These are phyloP conservation scores for Sylvicapra grimmia DNA, from an alignment of 2,113 vertebrate species.

Conservation along the genomic window DNA sequence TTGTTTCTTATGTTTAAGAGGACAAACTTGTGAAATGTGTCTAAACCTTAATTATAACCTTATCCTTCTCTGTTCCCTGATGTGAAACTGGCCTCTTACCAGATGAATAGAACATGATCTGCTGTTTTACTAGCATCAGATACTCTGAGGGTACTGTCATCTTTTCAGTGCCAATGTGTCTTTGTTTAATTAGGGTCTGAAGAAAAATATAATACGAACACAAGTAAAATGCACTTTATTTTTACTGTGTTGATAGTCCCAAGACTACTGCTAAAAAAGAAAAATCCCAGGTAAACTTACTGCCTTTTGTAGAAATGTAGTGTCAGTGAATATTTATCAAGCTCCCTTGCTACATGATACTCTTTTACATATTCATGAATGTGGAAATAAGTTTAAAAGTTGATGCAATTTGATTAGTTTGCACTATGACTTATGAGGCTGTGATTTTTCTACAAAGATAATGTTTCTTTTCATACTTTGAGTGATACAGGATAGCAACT, in stretches of 20 bases:
- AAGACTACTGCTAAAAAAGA: neutral
- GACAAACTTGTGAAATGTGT: neutral
- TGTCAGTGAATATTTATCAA: neutral
- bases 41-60: neutral
- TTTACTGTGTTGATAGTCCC: neutral
- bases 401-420: neutral
- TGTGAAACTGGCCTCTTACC: neutral
- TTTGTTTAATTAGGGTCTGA: neutral
- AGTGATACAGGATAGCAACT: neutral
- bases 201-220: neutral
- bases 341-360: neutral
- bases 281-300: neutral
- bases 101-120: neutral
- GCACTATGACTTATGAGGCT: neutral
- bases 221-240: neutral
- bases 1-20: neutral
- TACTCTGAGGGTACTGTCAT: neutral
- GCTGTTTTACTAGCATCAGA: neutral
- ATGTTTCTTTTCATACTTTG: neutral
- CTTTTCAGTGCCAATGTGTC: neutral
- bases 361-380: neutral
- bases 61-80: neutral
- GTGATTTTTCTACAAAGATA: neutral
- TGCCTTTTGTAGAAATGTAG: neutral
- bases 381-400: conserved; percentile 13